phyloP scores from a whole-genome alignment of 2,113 vertebrate species.

The Calypte anna region DNA sequence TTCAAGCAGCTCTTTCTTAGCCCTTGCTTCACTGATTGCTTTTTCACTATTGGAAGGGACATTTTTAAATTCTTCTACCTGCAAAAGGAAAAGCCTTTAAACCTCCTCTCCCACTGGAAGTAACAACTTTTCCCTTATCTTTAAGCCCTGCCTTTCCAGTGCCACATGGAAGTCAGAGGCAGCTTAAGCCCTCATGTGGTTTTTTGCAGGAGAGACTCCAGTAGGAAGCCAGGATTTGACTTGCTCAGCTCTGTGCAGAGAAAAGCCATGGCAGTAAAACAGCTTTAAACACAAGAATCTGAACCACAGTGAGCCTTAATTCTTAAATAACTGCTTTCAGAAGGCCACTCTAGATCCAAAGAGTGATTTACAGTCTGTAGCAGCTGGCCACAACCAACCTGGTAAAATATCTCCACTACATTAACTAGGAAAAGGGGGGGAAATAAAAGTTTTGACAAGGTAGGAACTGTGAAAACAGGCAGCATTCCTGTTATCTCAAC shows the following conservation, averaged over 20 bases:
- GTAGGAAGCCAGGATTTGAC: neutral
- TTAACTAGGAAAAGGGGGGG: neutral
- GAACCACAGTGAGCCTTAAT: neutral
- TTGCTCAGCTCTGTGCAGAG: neutral
- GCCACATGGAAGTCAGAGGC: neutral
- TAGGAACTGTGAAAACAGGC: neutral
- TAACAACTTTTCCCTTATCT: neutral
- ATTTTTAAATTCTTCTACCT: conserved; percentile 87
- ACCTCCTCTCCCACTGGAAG: neutral
- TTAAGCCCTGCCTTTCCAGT: neutral
- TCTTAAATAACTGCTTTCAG: neutral
- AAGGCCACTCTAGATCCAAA: neutral
- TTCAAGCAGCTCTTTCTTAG: conserved; percentile 81
- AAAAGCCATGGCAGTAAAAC: neutral
- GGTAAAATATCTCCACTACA: neutral
- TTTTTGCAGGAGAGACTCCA: neutral
- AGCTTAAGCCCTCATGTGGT: accelerated
- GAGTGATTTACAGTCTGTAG: neutral
- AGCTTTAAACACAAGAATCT: neutral
- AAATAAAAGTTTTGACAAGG: neutral
- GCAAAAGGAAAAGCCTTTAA: neutral
- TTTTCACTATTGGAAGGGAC: conserved; percentile 81
- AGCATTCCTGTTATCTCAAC: neutral
- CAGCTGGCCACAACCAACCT: neutral
- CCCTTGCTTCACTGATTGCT: conserved; percentile 82